Evolutionary conservation across 23 tunicate species (phyloP).

Genomic region (Halocynthia roretzi): DNA sequence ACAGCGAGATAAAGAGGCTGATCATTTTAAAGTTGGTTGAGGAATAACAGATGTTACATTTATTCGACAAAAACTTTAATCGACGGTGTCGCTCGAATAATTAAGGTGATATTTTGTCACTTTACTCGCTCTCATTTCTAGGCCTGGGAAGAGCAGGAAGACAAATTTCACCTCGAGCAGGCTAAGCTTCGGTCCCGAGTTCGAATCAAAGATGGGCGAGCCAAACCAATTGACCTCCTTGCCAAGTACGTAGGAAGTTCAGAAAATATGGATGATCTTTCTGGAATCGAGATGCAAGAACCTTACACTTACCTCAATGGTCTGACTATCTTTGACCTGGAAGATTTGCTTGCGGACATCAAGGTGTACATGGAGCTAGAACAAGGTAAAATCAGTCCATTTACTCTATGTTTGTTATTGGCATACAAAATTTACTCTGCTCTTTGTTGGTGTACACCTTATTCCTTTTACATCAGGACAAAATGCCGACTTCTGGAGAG

Average conservation of each 20-base stretch:
- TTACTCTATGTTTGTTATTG: too few species aligned
- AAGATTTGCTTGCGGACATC: slow-evolving; percentile 91
- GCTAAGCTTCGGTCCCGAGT: slow-evolving; percentile 88
- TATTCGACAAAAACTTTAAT: not conserved
- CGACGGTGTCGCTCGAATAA: too few species aligned
- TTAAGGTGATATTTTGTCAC: not conserved
- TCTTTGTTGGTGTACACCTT: too few species aligned
- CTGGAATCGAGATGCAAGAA: slow-evolving; percentile 97
- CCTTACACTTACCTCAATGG: slow-evolving; percentile 98
- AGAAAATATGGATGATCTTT: slow-evolving; percentile 69
- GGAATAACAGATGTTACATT: not conserved
- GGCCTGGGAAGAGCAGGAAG: slow-evolving; percentile 98
- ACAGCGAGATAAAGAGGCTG: slow-evolving; percentile 88
- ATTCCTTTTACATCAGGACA: slow-evolving; percentile 15
- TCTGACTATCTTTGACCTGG: slow-evolving; percentile 68
- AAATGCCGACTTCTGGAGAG: slow-evolving; percentile 84
- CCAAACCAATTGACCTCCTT: slow-evolving; percentile 90
- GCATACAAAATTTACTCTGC: too few species aligned
- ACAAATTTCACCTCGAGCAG: slow-evolving; percentile 94
- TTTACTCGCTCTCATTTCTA: not conserved
- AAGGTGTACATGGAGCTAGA: slow-evolving; percentile 88
- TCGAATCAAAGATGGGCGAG: slow-evolving; percentile 97
- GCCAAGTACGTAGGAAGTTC: slow-evolving; percentile 93
- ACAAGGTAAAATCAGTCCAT: slow-evolving; percentile 44
- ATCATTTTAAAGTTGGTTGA: slow-evolving; percentile 64